These are phyloP conservation scores for Littorina saxatilis DNA, from an alignment of 1,140 invertebrate species.

Conservation along the genomic window DNA sequence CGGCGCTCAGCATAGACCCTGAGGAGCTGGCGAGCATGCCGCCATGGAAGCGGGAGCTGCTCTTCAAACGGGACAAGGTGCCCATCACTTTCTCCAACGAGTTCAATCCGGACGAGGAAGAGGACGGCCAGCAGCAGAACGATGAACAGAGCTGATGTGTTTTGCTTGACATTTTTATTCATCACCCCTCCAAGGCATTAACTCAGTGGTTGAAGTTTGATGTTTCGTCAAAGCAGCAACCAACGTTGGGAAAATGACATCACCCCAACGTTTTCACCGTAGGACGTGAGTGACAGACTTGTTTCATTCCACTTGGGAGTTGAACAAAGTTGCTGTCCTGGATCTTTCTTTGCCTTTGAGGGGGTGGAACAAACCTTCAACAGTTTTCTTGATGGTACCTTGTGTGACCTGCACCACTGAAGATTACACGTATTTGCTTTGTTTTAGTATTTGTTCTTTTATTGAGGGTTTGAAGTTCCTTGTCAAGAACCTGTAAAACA, in stretches of 20 bases:
- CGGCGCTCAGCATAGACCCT: conserved; percentile 51
- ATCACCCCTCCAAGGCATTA: neutral
- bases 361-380: no score
- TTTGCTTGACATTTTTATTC: neutral
- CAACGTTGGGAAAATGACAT: no score
- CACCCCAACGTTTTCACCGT: no score
- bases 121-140: neutral
- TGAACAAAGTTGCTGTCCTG: neutral
- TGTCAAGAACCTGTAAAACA: no score
- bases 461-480: no score
- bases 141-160: conserved; percentile 13
- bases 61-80: conserved; percentile 53
- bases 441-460: no score
- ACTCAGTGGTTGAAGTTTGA: neutral
- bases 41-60: conserved; percentile 54
- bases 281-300: neutral
- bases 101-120: conserved; percentile 50
- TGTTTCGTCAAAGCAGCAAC: no score
- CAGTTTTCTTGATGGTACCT: no score
- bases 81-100: conserved; percentile 54
- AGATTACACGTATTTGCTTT: no score
- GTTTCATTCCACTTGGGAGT: neutral
- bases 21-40: conserved; percentile 56
- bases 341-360: no score
- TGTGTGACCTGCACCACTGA: no score